Evolutionary conservation across 2,797 vertebrate genomes (phyloP).

Genomic region (Enteromius argenteus): DNA sequence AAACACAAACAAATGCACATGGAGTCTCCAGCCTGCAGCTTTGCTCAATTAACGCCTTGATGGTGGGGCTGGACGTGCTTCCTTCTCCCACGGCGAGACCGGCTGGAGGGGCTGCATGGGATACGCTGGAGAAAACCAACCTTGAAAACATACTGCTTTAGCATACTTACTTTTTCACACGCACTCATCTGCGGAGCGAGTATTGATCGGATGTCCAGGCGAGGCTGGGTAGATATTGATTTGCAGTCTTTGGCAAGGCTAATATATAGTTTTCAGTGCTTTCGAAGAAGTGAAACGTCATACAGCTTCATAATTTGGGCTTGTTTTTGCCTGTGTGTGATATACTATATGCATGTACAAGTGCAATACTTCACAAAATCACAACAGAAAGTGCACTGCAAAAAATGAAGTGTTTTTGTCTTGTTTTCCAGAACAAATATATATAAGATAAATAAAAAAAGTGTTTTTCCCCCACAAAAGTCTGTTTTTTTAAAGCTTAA

Average conservation of each 20-base stretch:
- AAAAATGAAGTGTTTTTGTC: background rate
- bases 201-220: constrained; percentile 26
- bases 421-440: no score
- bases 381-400: background rate
- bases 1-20: constrained; percentile 57
- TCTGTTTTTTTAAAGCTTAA: background rate
- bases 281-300: background rate
- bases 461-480: no score
- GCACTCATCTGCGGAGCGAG: constrained; percentile 18
- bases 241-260: background rate
- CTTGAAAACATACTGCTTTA: constrained; percentile 47
- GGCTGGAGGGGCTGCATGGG: constrained; percentile 38
- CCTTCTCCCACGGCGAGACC: constrained; percentile 51
- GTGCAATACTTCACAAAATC: background rate
- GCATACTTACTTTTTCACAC: constrained; percentile 42
- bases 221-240: constrained; percentile 2
- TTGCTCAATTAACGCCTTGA: constrained; percentile 56
- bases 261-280: constrained; percentile 13
- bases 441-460: no score
- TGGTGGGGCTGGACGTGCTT: constrained; percentile 42
- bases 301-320: background rate
- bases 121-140: constrained; percentile 46
- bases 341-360: background rate
- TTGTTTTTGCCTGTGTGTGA: background rate
- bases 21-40: constrained; percentile 53